phyloP scores from a whole-genome alignment of 1,140 invertebrate species.

The Hyphantria cunea region DNA sequence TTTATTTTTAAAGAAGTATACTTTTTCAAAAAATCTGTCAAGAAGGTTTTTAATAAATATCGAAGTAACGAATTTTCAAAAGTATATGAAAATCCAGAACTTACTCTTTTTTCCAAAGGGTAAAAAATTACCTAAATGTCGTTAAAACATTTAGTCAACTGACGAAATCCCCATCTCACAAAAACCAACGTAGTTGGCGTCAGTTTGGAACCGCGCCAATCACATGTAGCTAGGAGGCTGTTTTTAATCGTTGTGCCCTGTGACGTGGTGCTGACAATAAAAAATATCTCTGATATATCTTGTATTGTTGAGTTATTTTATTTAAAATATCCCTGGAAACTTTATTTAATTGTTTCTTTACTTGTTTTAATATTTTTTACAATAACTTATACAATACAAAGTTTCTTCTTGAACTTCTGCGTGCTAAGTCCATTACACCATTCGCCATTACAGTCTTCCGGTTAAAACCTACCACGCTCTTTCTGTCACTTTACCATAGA shows the following conservation, averaged over 20 bases:
- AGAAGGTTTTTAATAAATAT: not conserved
- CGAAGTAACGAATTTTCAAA: not conserved
- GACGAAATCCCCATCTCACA: not conserved
- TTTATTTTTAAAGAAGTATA: not conserved
- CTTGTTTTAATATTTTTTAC: too few species aligned
- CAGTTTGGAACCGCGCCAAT: conserved; percentile 26
- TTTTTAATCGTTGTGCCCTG: conserved; percentile 23
- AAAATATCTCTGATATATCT: conserved; percentile 19
- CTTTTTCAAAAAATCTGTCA: not conserved
- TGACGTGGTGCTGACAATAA: conserved; percentile 22
- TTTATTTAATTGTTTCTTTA: too few species aligned
- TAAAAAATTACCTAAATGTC: not conserved
- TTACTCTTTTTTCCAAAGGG: too few species aligned
- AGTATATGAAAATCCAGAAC: not conserved
- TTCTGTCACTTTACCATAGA: too few species aligned
- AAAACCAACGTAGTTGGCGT: conserved; percentile 20
- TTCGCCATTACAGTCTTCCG: too few species aligned
- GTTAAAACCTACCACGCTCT: too few species aligned
- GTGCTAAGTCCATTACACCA: too few species aligned
- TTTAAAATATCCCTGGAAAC: too few species aligned
- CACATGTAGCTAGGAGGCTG: conserved; percentile 19
- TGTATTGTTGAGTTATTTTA: too few species aligned
- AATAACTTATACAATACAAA: too few species aligned
- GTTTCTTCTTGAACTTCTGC: too few species aligned
- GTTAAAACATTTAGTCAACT: not conserved